These are phyloP conservation scores for Peromyscus nudipes DNA, from an alignment of 2,797 vertebrate genomes.

Conservation along the genomic window DNA sequence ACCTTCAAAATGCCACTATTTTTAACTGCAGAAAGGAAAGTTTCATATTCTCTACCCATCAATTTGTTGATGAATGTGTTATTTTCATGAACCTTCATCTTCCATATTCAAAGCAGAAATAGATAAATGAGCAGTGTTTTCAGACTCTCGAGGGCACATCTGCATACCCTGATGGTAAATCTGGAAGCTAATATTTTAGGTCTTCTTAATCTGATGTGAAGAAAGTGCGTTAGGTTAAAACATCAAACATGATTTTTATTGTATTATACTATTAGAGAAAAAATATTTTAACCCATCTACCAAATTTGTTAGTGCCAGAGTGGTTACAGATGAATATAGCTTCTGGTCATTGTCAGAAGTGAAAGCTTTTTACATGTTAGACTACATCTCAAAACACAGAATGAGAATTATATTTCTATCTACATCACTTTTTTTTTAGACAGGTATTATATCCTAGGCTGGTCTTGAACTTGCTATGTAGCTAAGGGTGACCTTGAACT, in stretches of 20 bases:
- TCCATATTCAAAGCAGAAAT: slow-evolving; percentile 54
- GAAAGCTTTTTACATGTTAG: slow-evolving; percentile 54
- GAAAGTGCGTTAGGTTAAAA: slow-evolving; percentile 45
- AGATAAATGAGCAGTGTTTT: slow-evolving; percentile 53
- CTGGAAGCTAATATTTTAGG: slow-evolving; percentile 47
- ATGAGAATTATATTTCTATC: background rate
- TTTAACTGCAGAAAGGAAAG: background rate
- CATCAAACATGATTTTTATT: slow-evolving; percentile 41
- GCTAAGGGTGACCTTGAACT: background rate
- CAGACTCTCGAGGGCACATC: slow-evolving; percentile 7
- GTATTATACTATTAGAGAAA: slow-evolving; percentile 44
- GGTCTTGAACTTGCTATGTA: background rate
- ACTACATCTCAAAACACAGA: slow-evolving; percentile 49
- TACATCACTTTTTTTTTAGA: no score
- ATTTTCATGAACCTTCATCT: slow-evolving; percentile 50
- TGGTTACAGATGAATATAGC: slow-evolving; percentile 35
- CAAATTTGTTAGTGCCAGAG: slow-evolving; percentile 39
- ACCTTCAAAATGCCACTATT: background rate
- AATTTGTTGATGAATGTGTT: slow-evolving; percentile 28
- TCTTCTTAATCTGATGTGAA: slow-evolving; percentile 34
- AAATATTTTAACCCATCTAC: slow-evolving; percentile 1
- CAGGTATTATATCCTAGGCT: background rate
- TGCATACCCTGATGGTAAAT: background rate
- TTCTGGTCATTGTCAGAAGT: slow-evolving; percentile 45
- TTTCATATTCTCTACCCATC: slow-evolving; percentile 11